Conservation (phyloP, 2,888 invertebrate species). For the Cactoblastis cactorum region DNA sequence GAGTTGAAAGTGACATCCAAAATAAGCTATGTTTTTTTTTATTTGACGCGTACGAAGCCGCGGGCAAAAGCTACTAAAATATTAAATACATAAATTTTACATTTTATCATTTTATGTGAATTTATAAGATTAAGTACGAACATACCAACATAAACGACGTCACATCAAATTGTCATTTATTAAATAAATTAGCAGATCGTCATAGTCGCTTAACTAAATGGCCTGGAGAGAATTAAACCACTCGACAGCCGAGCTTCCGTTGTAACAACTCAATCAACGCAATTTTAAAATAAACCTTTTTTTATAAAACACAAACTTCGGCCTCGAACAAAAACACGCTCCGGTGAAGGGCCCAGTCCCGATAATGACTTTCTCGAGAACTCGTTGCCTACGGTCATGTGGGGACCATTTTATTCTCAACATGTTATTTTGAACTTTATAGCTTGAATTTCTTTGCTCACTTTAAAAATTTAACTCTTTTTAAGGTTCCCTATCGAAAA, state of each 20-base stretch:
- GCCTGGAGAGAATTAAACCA: conserved; percentile 49
- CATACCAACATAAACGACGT: too few species aligned
- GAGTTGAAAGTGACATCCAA: too few species aligned
- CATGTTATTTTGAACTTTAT: conserved; percentile 17
- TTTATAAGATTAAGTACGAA: neutral
- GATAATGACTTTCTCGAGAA: conserved; percentile 68
- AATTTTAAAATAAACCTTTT: conserved; percentile 68
- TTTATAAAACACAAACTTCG: conserved; percentile 49
- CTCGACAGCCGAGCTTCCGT: conserved; percentile 38
- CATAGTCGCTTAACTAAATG: conserved; percentile 36
- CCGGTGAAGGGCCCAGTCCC: conserved; percentile 55
- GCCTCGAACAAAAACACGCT: conserved; percentile 52
- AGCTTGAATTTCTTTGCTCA: conserved; percentile 2
- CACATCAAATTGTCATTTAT: neutral
- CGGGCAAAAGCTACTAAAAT: too few species aligned
- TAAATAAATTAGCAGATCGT: conserved; percentile 25
- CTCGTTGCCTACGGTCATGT: conserved; percentile 36
- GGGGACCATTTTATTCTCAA: conserved; percentile 19
- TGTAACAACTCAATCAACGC: conserved; percentile 75
- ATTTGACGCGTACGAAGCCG: too few species aligned
- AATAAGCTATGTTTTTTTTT: too few species aligned
- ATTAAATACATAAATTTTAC: too few species aligned
- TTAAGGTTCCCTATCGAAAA: too few species aligned
- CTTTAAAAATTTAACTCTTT: neutral
- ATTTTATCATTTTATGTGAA: neutral